Conservation (phyloP, 2,888 invertebrate species). For the Luperina nickerlii region DNA sequence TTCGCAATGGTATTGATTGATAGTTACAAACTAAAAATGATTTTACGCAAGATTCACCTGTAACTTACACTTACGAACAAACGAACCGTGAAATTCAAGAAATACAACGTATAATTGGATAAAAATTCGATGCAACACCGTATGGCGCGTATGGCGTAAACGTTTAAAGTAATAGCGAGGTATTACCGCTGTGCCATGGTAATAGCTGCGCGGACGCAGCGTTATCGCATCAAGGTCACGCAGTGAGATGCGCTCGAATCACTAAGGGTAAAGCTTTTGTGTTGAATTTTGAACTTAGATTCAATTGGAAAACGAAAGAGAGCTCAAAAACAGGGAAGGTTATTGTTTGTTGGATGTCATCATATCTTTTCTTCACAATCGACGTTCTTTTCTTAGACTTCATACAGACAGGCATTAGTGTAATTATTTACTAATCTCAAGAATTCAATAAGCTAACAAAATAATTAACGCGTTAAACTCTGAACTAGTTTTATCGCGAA, state of each 20-base stretch:
- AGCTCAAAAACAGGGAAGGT: neutral
- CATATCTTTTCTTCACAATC: conserved; percentile 5
- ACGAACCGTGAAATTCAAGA: conserved; percentile 67
- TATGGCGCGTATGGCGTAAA: conserved; percentile 54
- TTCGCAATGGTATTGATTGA: conserved; percentile 55
- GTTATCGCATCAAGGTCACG: conserved; percentile 75
- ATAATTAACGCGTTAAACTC: conserved; percentile 64
- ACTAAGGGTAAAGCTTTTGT: conserved; percentile 41
- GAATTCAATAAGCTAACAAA: conserved; percentile 54
- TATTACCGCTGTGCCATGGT: conserved; percentile 65
- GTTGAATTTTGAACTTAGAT: conserved; percentile 18
- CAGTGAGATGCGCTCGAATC: conserved; percentile 67
- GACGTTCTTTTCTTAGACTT: neutral
- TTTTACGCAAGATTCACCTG: conserved; percentile 56
- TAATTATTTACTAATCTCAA: conserved; percentile 16
- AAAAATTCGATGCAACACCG: conserved; percentile 63
- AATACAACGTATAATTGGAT: conserved; percentile 65
- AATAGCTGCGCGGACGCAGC: conserved; percentile 62
- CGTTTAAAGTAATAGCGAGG: conserved; percentile 71
- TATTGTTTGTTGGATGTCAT: neutral
- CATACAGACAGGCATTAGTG: neutral
- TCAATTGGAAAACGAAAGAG: neutral
- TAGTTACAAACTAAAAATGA: conserved; percentile 44
- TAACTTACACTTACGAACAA: conserved; percentile 60
- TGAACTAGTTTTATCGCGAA: conserved; percentile 67